These are phyloP conservation scores for Actinopyga echinites DNA, from an alignment of 53 echinoderm and acorn worm species.

Conservation along the genomic window DNA sequence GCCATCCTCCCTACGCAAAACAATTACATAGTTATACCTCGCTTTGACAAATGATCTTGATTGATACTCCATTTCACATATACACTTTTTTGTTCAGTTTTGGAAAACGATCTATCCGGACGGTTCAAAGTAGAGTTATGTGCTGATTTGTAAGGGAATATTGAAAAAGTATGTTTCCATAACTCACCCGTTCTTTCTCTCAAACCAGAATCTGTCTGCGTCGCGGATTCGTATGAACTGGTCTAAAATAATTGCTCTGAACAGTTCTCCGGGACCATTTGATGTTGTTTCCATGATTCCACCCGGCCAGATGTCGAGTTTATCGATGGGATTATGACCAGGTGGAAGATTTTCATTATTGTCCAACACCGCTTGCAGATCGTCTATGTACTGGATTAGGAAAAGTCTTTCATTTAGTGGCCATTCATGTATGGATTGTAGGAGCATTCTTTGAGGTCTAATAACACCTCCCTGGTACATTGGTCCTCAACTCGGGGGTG, in stretches of 20 bases:
- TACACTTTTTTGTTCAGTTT: too few relatives aligned
- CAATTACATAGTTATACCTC: too few relatives aligned
- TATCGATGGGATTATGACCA: slow-evolving; percentile 11
- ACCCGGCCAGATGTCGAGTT: slow-evolving; percentile 94
- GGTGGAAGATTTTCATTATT: neutral
- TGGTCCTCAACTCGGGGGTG: too few relatives aligned
- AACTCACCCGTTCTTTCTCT: slow-evolving; percentile 40
- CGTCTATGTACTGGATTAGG: slow-evolving; percentile 42
- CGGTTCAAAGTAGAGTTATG: too few relatives aligned
- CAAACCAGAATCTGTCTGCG: slow-evolving; percentile 95
- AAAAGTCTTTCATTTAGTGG: neutral
- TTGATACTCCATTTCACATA: too few relatives aligned
- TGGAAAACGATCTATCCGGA: too few relatives aligned
- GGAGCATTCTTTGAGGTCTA: neutral
- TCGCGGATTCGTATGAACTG: slow-evolving; percentile 87
- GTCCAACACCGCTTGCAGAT: slow-evolving; percentile 11
- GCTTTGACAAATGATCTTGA: too few relatives aligned
- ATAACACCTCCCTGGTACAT: neutral
- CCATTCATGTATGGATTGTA: neutral
- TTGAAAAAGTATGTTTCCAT: too few relatives aligned
- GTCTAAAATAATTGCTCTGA: slow-evolving; percentile 78
- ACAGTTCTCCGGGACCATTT: slow-evolving; percentile 85
- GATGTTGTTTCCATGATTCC: slow-evolving; percentile 90
- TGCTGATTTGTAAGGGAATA: too few relatives aligned
- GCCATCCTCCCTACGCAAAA: too few relatives aligned